phyloP scores from a whole-genome alignment of 2,888 invertebrate genomes.

The Ophonus ardosiacus region DNA sequence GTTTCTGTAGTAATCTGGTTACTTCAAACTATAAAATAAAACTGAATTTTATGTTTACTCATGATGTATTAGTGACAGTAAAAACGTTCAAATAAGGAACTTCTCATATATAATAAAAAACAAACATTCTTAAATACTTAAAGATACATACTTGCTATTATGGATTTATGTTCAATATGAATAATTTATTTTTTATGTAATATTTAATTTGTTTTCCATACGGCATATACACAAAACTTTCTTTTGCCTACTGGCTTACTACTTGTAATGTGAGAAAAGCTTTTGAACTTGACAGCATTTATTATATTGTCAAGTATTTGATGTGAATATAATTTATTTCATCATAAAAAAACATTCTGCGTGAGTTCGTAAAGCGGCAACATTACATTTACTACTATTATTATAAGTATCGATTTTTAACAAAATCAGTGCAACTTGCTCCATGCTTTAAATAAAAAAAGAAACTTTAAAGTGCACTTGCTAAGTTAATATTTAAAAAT shows the following conservation, averaged over 20 bases:
- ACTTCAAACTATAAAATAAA: neutral
- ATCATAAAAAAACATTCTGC: neutral
- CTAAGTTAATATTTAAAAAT: too few species aligned
- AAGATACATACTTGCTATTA: too few species aligned
- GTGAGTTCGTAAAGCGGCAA: neutral
- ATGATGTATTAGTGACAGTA: neutral
- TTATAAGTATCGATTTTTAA: too few species aligned
- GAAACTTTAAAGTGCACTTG: too few species aligned
- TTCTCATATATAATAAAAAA: neutral
- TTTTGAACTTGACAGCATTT: neutral
- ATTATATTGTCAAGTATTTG: constrained; percentile 10
- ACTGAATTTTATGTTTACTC: neutral
- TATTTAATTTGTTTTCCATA: neutral
- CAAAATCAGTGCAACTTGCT: too few species aligned
- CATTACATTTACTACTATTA: too few species aligned
- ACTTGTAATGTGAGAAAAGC: neutral
- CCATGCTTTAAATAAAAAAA: too few species aligned
- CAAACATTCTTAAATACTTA: too few species aligned
- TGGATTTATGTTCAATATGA: too few species aligned
- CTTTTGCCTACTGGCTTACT: neutral
- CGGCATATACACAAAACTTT: neutral
- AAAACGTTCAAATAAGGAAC: neutral
- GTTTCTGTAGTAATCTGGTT: neutral
- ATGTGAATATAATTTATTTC: constrained; percentile 2
- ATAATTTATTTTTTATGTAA: too few species aligned